These are phyloP conservation scores for Cordilura impudica DNA, from an alignment of 2,888 invertebrate genomes.

Conservation along the genomic window DNA sequence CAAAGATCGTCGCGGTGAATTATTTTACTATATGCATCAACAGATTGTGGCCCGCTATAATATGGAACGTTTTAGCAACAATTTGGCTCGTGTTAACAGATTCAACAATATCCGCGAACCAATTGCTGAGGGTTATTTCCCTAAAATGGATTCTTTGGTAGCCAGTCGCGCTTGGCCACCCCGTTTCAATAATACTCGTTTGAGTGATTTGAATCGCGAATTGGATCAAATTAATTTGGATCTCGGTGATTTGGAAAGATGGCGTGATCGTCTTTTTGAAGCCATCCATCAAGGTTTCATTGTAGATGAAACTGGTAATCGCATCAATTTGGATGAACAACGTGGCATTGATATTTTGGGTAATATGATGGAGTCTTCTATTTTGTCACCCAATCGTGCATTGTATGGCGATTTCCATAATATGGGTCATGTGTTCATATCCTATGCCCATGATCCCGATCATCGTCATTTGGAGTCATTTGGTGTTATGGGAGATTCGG, in stretches of 20 bases:
- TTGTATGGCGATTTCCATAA: conserved; percentile 91
- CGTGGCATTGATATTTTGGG: conserved; percentile 88
- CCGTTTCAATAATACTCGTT: conserved; percentile 80
- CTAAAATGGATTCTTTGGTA: conserved; percentile 88
- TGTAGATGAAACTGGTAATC: conserved; percentile 80
- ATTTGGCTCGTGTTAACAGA: conserved; percentile 81
- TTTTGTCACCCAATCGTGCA: conserved; percentile 83
- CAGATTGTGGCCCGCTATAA: conserved; percentile 83
- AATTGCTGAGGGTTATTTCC: conserved; percentile 89
- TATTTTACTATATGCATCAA: conserved; percentile 90
- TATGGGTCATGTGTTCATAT: conserved; percentile 88
- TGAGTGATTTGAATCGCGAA: conserved; percentile 83
- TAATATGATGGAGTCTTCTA: conserved; percentile 87
- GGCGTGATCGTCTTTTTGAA: conserved; percentile 86
- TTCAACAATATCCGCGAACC: conserved; percentile 84
- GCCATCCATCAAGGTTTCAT: conserved; percentile 84
- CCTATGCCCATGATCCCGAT: conserved; percentile 89
- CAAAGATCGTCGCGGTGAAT: conserved; percentile 87
- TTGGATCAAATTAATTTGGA: conserved; percentile 84
- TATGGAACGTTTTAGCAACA: conserved; percentile 86
- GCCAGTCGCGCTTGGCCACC: conserved; percentile 88
- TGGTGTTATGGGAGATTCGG: conserved; percentile 89
- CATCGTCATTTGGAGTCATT: conserved; percentile 85
- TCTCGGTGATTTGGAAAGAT: conserved; percentile 85
- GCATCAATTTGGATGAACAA: conserved; percentile 81